A percentile compares a stretch with the other conserved stretches of the same genome.
phyloP scores from a whole-genome alignment of 2,797 vertebrate species.

The Rhyacichthys aspro region DNA sequence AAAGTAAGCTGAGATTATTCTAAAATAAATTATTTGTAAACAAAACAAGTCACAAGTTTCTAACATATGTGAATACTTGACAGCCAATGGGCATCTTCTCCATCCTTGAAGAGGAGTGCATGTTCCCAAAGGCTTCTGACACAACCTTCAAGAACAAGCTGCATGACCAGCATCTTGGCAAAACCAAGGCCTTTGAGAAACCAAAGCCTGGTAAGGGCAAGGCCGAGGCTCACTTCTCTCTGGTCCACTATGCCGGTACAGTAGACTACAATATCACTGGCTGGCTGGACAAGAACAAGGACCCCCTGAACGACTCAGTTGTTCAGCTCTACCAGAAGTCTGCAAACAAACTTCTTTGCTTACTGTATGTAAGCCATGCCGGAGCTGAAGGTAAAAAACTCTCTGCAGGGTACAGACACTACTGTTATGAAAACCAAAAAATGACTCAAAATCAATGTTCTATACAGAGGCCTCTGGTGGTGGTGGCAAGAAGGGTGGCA shows the following conservation, averaged over 20 bases:
- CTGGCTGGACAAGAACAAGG: constrained; percentile 84
- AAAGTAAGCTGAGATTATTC: background rate
- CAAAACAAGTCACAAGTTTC: no score
- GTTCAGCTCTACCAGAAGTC: constrained; percentile 7
- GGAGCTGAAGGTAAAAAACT: constrained; percentile 23
- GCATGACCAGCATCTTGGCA: constrained; percentile 89
- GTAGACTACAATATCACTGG: constrained; percentile 80
- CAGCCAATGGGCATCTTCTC: constrained; percentile 24
- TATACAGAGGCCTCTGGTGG: constrained; percentile 33
- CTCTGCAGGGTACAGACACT: no score
- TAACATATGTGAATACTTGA: background rate
- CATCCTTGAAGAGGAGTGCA: constrained; percentile 57
- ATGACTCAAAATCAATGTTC: no score
- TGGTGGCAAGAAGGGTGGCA: constrained; percentile 64
- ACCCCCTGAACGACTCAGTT: constrained; percentile 71
- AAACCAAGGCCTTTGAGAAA: constrained; percentile 81
- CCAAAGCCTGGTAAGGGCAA: constrained; percentile 72
- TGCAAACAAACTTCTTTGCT: background rate
- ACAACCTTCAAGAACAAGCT: constrained; percentile 88
- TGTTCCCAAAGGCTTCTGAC: constrained; percentile 75
- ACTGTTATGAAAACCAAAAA: no score
- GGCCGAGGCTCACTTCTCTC: constrained; percentile 79
- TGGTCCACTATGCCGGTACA: constrained; percentile 79
- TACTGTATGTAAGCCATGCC: background rate
- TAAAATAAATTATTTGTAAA: no score